Percentiles rank a stretch among this genome's conserved stretches.
These are phyloP conservation scores for Sylvilagus floridanus DNA, from an alignment of 2,797 vertebrate species.

Conservation along the genomic window DNA sequence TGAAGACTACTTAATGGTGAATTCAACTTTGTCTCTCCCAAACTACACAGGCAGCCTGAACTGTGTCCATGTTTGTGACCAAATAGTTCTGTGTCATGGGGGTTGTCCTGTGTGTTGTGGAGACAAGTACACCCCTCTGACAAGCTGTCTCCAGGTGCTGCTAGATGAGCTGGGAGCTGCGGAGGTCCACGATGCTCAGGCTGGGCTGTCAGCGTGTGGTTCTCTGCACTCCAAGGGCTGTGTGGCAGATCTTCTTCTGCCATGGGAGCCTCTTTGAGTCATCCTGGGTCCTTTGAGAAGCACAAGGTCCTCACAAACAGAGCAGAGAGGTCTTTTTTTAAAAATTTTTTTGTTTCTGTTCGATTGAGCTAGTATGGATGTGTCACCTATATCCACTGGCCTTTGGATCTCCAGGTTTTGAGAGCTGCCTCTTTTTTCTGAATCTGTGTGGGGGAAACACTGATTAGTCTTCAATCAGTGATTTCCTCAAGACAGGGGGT, in stretches of 20 bases:
- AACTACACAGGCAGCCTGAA: fast-evolving
- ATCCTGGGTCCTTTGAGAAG: neutral
- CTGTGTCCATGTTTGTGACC: fast-evolving
- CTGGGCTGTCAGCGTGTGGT: fast-evolving
- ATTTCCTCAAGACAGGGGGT: slow-evolving; percentile 42
- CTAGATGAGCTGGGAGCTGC: neutral
- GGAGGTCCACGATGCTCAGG: fast-evolving
- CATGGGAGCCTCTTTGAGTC: neutral
- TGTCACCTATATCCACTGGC: neutral
- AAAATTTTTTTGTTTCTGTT: neutral
- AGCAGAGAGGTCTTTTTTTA: neutral
- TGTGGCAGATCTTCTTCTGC: neutral
- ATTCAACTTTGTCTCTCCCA: neutral
- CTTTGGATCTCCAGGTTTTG: neutral
- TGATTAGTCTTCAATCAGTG: slow-evolving; percentile 37
- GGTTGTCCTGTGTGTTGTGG: fast-evolving
- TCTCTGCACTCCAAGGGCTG: fast-evolving
- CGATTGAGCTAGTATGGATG: neutral
- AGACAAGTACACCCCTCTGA: neutral
- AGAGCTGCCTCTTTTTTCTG: neutral
- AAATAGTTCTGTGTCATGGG: neutral
- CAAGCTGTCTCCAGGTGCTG: no score
- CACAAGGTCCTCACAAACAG: neutral
- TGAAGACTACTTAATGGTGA: neutral
- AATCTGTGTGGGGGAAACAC: neutral